Evolutionary conservation across 2,888 invertebrate genomes (phyloP).

Genomic region (Caenorhabditis auriculariae): DNA sequence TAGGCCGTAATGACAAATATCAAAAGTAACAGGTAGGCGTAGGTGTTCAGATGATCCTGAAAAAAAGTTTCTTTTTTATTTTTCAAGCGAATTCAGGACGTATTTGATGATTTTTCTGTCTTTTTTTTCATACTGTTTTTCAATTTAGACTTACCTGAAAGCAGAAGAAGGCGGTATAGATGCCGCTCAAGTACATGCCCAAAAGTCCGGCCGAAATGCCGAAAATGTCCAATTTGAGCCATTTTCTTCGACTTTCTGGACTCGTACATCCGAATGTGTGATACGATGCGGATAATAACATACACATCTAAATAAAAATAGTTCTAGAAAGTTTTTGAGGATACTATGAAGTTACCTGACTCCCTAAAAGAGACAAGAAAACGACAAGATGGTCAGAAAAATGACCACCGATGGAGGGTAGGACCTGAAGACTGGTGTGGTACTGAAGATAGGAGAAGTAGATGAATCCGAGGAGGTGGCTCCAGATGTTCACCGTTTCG

Average conservation of each 20-base stretch:
- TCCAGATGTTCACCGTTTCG: slow-evolving; percentile 96
- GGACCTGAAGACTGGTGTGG: slow-evolving; percentile 73
- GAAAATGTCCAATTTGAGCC: slow-evolving; percentile 85
- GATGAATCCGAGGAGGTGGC: slow-evolving; percentile 74
- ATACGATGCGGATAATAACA: slow-evolving; percentile 86
- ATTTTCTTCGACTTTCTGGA: slow-evolving; percentile 80
- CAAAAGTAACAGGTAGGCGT: slow-evolving; percentile 43
- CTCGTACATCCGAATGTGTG: slow-evolving; percentile 93
- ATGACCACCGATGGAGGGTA: slow-evolving; percentile 75
- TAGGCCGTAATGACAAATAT: slow-evolving; percentile 52
- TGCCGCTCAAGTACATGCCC: slow-evolving; percentile 90
- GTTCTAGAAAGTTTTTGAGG: not conserved
- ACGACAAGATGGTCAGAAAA: slow-evolving; percentile 82
- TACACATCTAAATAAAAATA: slow-evolving; percentile 76
- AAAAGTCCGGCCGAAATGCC: slow-evolving; percentile 89
- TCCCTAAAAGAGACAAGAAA: slow-evolving; percentile 80
- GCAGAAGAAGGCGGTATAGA: slow-evolving; percentile 96
- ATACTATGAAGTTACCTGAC: slow-evolving; percentile 73
- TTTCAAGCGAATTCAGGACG: too few relatives aligned
- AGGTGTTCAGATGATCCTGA: slow-evolving; percentile 50
- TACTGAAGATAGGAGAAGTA: slow-evolving; percentile 81
- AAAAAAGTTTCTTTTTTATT: too few relatives aligned
- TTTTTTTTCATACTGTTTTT: not conserved
- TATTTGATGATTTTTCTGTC: too few relatives aligned
- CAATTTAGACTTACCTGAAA: slow-evolving; percentile 66